Conservation (phyloP, 2,888 invertebrate species). For the Adelognathus sp. region DNA sequence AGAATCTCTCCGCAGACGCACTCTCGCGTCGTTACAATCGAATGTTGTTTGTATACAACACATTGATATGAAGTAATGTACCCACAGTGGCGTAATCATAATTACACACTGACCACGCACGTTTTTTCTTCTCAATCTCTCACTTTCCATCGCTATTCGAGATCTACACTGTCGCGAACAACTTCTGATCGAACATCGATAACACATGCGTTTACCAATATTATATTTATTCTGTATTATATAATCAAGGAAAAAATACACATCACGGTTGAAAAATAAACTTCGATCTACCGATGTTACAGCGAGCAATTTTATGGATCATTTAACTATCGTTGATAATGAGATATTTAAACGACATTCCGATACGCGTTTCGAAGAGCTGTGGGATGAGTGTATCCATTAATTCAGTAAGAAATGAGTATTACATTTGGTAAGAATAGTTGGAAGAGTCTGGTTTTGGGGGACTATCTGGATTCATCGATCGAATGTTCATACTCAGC, state of each 20-base stretch:
- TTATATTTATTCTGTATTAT: background rate
- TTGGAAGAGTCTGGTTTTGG: too few species aligned
- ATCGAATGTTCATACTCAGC: too few species aligned
- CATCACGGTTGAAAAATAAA: background rate
- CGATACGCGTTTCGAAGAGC: background rate
- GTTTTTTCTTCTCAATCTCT: slow-evolving; percentile 13
- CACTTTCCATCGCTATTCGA: slow-evolving; percentile 14
- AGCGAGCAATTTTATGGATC: background rate
- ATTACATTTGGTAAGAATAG: too few species aligned
- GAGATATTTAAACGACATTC: background rate
- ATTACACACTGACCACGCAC: background rate
- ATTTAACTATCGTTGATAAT: background rate
- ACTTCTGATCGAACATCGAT: background rate
- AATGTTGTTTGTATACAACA: background rate
- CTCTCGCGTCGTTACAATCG: background rate
- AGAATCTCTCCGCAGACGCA: background rate
- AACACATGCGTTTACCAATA: background rate
- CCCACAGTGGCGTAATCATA: slow-evolving; percentile 9
- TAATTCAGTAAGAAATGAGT: too few species aligned
- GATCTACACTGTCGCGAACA: background rate
- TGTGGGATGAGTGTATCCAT: too few species aligned
- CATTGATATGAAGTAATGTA: slow-evolving; percentile 13
- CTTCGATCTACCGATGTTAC: background rate
- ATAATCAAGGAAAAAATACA: background rate
- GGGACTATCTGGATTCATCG: too few species aligned